Base-by-base conservation (phyloP, 2,797 vertebrate species). In the Telmatherina bonti region DNA sequence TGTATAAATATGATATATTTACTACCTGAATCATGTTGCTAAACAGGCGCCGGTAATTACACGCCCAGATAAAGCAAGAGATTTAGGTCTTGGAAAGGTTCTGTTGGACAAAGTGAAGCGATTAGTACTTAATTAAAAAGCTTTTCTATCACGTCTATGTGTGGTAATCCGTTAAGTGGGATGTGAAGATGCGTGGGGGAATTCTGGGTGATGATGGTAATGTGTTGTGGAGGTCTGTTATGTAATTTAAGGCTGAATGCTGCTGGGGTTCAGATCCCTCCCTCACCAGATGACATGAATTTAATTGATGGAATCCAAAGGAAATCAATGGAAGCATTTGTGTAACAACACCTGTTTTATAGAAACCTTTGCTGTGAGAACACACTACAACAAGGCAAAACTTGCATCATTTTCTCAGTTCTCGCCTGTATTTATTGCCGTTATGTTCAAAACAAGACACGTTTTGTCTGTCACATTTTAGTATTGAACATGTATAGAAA, bases 91-190 rank as follows among this genome's bases (percentile, higher is more conserved):
- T 31, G n/a, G 56, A 62, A 43, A 89, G 63, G 70, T 83, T 84
- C 72, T 80, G 54, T 73, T 64, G 76, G 82, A 85, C 88, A 87
- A 88, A 90, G 70, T 79, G 79, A 78, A 78, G 79, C 16, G 71
- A 87, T 88, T 90, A 90, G 69, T 35, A 29, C 67, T 82, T 86
- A 84, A 88, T 91, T 91, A 90, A 89, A 88, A 87, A 38, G 61
- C 79, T 76, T 88, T 86, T 83, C 82, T 70, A 75, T 73, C 54
- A 65, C 73, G 71, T 67, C 47, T 61, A 59, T 60, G 67, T 74
- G 85, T 76, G 59, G 74, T 91, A 88, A 90, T 90, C 79, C 57
- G 26, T 77, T 87, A 88, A 91, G 86, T 88, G 79, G 82, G 75
- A 79, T 70, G 72, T 64, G 66, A 68, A 53, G 80, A 80, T 82